Base-by-base conservation (phyloP, 2,888 invertebrate species). In the Ophraella communa region DNA sequence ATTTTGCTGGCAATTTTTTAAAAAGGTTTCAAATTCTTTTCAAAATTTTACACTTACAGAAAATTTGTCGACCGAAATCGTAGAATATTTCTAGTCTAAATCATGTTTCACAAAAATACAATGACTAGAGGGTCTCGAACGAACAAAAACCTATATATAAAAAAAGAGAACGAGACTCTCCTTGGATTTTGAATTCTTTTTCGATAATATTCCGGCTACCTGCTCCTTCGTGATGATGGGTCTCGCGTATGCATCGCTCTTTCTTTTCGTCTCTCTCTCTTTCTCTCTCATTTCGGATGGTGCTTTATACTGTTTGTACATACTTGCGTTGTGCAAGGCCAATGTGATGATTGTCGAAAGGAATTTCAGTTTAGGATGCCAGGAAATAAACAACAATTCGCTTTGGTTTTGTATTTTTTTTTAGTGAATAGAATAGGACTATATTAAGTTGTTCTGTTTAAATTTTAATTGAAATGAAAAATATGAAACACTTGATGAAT, bases 311-410 rank as follows among this genome's bases (percentile, higher is more conserved):
- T 23, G 21, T 47, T 23, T 47, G n/a, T 45, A 44, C 44, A 47
- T 47, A 47, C 47, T 57, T 33, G 57, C 20, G 45, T 59, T 59
- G 59, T 59, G 59, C 59, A 59, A 59, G 59, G 59, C 59, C 59
- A 59, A 51, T 51, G 51, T 59, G 59, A 59, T 59, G 59, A 59
- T 24, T 51, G 59, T 35, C n/a, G 14, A 60, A 60, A 60, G 60
- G 60, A 60, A 60, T 60, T 60, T 60, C 52, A 27, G 49, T 51
- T 51, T 51, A 17, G 55, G 39, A 55, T 42, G 44, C 30, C 47
- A 30, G 47, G 30, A 24, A 44, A 55, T 55, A 20, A 35, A 42
- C 7, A 39, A 39, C 17, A 39, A 7, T 39, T 39, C 39, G 39
- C 39, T 30, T 24, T 30, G 11, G 30, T 30, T n/a, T n/a, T n/a